Evolutionary conservation across 2,797 vertebrate genomes (phyloP).

Genomic region (Crypturellus tataupa): DNA sequence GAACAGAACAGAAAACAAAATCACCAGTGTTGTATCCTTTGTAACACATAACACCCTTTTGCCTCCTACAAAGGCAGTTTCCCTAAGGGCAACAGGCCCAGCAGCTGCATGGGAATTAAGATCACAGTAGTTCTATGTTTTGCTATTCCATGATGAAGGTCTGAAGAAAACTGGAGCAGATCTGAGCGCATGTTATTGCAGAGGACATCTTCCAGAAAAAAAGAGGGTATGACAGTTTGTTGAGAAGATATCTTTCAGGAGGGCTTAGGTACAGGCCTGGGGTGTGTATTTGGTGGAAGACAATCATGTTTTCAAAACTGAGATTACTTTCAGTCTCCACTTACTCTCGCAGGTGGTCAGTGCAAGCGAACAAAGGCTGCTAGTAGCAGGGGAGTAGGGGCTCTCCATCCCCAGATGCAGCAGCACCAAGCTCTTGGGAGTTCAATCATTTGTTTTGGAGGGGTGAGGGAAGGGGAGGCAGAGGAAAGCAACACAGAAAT

Average conservation of each 20-base stretch:
- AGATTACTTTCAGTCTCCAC: neutral
- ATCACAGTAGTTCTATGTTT: neutral
- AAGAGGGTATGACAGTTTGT: too few species aligned
- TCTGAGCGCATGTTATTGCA: neutral
- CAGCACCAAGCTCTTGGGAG: neutral
- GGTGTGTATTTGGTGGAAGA: rapidly evolving
- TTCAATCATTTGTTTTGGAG: neutral
- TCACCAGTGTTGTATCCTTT: neutral
- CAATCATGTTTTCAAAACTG: neutral
- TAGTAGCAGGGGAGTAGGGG: slow-evolving; percentile 60
- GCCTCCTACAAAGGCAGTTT: neutral
- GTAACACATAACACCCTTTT: rapidly evolving
- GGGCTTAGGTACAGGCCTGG: neutral
- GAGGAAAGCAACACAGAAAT: neutral
- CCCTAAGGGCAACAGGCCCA: neutral
- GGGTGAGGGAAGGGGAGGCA: neutral
- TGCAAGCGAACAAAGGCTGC: slow-evolving; percentile 43
- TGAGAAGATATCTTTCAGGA: neutral
- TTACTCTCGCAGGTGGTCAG: neutral
- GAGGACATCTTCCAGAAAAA: neutral
- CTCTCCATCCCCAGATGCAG: rapidly evolving
- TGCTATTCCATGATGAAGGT: neutral
- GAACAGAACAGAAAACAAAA: neutral
- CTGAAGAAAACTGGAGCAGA: neutral
- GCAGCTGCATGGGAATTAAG: neutral